Evolutionary conservation across 30 jellyfish, hydroid and myxozoan genomes (phyloP).

Genomic region (Aurelia sp.): DNA sequence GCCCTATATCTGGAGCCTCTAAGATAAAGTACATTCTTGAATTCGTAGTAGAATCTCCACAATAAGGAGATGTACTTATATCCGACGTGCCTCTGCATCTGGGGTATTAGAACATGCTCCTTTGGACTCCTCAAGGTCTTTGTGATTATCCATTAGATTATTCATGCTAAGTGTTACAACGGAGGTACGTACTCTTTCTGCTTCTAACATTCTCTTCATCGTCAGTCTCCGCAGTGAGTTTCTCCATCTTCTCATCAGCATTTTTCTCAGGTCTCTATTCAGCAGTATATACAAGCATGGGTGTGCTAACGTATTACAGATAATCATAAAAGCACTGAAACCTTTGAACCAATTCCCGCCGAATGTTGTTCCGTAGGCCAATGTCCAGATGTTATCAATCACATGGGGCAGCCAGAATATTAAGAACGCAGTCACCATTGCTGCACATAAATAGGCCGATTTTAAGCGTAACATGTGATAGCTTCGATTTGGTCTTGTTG

Average conservation of each 20-base stretch:
- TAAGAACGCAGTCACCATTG: constrained; percentile 48
- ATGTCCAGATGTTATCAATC: constrained; percentile 4
- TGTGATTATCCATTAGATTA: not conserved
- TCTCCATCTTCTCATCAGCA: constrained; percentile 21
- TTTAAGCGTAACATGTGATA: not conserved
- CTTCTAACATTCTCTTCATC: constrained; percentile 1
- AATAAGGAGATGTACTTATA: not conserved
- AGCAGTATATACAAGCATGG: constrained; percentile 45
- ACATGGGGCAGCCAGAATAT: constrained; percentile 52
- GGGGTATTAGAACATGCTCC: not conserved
- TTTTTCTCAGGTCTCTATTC: constrained; percentile 39
- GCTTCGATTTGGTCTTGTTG: constrained; percentile 1
- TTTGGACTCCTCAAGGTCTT: not conserved
- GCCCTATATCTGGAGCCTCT: too few relatives aligned
- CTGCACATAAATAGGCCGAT: constrained; percentile 42
- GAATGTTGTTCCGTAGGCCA: constrained; percentile 1
- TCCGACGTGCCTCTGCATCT: not conserved
- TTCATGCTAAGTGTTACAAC: constrained; percentile 22
- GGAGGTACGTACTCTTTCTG: constrained; percentile 6
- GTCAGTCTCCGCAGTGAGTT: constrained; percentile 10
- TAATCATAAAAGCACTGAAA: constrained; percentile 33
- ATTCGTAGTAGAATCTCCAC: not conserved
- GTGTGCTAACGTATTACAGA: constrained; percentile 35
- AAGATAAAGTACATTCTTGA: too few relatives aligned
- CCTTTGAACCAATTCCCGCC: not conserved